Percentiles rank a stretch among this genome's conserved stretches.
Conservation (phyloP, 37 sponge, comb jelly and placozoan genomes). For the Aphrocallistes beatrix region DNA sequence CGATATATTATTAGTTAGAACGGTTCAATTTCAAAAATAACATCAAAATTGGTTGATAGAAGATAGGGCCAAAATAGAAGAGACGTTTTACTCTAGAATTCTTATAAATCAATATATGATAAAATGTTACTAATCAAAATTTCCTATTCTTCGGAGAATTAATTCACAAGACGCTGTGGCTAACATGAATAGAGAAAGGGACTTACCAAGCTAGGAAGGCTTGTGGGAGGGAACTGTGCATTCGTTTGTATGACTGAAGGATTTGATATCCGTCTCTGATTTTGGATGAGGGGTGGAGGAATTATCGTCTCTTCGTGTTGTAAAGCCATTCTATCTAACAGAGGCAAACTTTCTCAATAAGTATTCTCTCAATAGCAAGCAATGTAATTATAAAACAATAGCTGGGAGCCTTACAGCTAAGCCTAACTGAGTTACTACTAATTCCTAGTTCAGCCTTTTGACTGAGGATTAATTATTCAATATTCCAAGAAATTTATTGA, state of each 20-base stretch:
- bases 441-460: no score
- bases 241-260: not conserved
- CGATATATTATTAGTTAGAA: no score
- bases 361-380: not conserved
- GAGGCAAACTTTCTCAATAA: not conserved
- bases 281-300: not conserved
- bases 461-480: no score
- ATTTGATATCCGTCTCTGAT: slow-evolving; percentile 4
- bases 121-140: no score
- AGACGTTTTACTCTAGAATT: no score
- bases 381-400: not conserved
- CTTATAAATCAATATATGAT: no score
- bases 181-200: not conserved
- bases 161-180: no score
- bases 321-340: not conserved
- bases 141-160: no score
- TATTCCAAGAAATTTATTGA: no score
- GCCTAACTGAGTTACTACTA: not conserved
- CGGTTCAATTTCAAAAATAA: no score
- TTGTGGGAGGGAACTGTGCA: not conserved
- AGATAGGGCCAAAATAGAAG: no score
- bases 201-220: not conserved
- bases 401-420: not conserved
- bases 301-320: not conserved
- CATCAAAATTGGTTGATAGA: no score